Evolutionary conservation across 2,888 invertebrate genomes (phyloP).

Genomic region (Nephrotoma guestfalica): DNA sequence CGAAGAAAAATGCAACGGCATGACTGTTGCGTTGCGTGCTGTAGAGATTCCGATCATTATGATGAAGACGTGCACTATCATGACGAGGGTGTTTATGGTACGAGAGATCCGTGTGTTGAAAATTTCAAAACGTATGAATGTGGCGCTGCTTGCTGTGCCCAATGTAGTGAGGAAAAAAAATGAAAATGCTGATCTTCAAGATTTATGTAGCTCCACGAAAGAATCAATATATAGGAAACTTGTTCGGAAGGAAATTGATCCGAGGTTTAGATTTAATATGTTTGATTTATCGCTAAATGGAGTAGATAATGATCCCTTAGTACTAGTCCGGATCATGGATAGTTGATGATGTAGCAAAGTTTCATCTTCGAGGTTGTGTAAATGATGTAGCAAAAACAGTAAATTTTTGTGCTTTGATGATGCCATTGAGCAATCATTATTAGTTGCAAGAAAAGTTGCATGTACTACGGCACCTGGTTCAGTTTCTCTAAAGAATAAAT

Average conservation of each 20-base stretch:
- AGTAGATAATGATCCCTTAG: background rate
- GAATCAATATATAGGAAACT: background rate
- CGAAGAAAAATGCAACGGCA: too few relatives aligned
- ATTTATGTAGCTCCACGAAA: background rate
- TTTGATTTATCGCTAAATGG: background rate
- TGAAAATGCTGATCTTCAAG: too few relatives aligned
- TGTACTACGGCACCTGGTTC: background rate
- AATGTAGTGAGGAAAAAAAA: too few relatives aligned
- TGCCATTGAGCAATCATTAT: background rate
- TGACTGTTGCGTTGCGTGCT: too few relatives aligned
- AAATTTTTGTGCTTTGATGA: background rate
- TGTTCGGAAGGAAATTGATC: background rate
- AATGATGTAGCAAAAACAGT: background rate
- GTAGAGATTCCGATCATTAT: too few relatives aligned
- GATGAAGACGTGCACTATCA: too few relatives aligned
- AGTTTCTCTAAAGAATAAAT: background rate
- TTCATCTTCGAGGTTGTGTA: too few relatives aligned
- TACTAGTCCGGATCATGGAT: background rate
- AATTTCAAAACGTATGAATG: too few relatives aligned
- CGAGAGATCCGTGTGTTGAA: too few relatives aligned
- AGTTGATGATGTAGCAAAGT: too few relatives aligned
- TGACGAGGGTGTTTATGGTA: too few relatives aligned
- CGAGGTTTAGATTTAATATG: background rate
- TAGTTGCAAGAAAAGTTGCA: background rate
- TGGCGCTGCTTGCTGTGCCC: too few relatives aligned